Evolutionary conservation across 2,113 vertebrate genomes (phyloP).

Genomic region (Anseranas semipalmata): DNA sequence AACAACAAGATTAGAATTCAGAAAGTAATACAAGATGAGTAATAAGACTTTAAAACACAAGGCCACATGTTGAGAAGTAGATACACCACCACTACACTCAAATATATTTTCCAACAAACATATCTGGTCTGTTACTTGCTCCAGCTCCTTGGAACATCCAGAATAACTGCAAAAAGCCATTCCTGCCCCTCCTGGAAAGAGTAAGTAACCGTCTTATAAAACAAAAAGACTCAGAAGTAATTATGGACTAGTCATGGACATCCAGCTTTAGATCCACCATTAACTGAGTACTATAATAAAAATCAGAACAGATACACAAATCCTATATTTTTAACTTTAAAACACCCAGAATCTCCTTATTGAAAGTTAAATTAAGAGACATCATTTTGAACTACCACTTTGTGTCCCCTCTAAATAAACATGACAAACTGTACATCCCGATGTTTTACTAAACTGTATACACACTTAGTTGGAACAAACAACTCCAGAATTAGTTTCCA

Average conservation of each 20-base stretch:
- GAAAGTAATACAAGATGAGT: too few relatives aligned
- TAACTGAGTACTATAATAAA: background rate
- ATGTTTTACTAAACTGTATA: background rate
- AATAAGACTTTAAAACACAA: background rate
- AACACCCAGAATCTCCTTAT: background rate
- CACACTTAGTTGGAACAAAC: background rate
- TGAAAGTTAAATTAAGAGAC: background rate
- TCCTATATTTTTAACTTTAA: background rate
- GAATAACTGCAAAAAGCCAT: background rate
- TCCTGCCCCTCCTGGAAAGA: background rate
- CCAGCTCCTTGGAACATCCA: background rate
- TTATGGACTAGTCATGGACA: background rate
- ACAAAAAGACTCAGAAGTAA: background rate
- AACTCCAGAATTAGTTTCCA: background rate
- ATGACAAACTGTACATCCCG: background rate
- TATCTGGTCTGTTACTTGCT: too few relatives aligned
- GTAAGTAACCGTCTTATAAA: background rate
- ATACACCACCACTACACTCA: background rate
- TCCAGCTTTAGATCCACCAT: background rate
- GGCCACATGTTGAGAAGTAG: background rate
- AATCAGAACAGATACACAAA: background rate
- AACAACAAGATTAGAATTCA: background rate
- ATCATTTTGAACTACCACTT: background rate
- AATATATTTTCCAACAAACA: background rate
- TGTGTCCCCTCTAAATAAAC: background rate